Evolutionary conservation across 2,888 invertebrate genomes (phyloP).

Genomic region (Trypoxylon attenuatum): DNA sequence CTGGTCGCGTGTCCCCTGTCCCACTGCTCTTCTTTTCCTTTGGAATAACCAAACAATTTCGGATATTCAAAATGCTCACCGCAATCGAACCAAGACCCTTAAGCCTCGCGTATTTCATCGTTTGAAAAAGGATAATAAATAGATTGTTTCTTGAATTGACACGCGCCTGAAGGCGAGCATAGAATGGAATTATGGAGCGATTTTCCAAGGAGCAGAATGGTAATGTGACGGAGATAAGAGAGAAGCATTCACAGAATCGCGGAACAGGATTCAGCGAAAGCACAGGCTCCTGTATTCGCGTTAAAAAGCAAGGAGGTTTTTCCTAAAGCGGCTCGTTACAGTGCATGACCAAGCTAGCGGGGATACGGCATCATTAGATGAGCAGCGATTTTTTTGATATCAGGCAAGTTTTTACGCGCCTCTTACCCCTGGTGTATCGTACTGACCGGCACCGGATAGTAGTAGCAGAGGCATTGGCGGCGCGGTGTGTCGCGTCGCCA

Average conservation of each 20-base stretch:
- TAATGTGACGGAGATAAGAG: no score
- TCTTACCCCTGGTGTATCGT: conserved; percentile 19
- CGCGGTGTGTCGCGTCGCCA: conserved; percentile 11
- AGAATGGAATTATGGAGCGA: no score
- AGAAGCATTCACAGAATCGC: no score
- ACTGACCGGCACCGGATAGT: neutral
- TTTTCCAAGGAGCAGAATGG: no score
- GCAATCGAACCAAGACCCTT: no score
- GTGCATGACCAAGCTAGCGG: conserved; percentile 16
- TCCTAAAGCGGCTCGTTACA: conserved; percentile 24
- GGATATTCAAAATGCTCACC: no score
- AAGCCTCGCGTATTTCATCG: no score
- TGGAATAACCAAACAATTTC: neutral
- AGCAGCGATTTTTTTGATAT: conserved; percentile 27
- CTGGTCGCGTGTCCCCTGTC: conserved; percentile 69
- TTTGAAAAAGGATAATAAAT: no score
- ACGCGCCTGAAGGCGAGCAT: no score
- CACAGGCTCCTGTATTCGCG: no score
- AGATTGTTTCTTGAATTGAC: no score
- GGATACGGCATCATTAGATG: conserved; percentile 29
- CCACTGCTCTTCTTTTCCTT: conserved; percentile 47
- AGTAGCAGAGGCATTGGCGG: conserved; percentile 1
- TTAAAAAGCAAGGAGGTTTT: conserved; percentile 16
- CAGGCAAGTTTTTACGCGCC: conserved; percentile 33
- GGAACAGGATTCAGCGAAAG: no score